Evolutionary conservation across 92 coral and sea anemone species (phyloP).

Genomic region (Palythoa grandis): DNA sequence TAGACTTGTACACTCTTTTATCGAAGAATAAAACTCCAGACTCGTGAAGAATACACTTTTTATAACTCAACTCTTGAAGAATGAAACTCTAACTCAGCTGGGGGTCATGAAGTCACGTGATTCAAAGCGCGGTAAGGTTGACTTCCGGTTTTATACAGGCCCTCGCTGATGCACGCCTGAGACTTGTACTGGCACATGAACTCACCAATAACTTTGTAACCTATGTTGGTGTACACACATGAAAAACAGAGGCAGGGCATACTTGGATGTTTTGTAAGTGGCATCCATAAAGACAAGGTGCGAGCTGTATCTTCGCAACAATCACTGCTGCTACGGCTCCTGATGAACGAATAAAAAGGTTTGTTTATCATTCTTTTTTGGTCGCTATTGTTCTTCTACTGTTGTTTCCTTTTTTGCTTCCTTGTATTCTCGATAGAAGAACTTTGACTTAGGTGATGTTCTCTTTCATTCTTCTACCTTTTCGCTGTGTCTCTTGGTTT

Average conservation of each 20-base stretch:
- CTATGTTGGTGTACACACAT: conserved; percentile 51
- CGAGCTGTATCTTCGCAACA: conserved; percentile 58
- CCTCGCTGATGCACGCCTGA: conserved; percentile 44
- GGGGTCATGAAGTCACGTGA: too few relatives aligned
- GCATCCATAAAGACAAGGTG: conserved; percentile 66
- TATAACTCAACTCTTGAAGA: too few relatives aligned
- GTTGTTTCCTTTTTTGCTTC: background rate
- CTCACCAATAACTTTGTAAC: conserved; percentile 52
- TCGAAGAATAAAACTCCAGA: too few relatives aligned
- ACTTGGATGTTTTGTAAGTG: conserved; percentile 66
- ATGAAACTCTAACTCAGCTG: too few relatives aligned
- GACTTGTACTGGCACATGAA: conserved; percentile 48
- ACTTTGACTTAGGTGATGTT: conserved; percentile 10
- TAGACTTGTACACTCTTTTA: too few relatives aligned
- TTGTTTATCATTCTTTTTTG: background rate
- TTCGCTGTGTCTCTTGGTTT: conserved; percentile 52
- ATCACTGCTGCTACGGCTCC: conserved; percentile 35
- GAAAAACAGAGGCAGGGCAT: conserved; percentile 55
- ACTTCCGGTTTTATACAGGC: too few relatives aligned
- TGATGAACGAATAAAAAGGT: conserved; percentile 66
- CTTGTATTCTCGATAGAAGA: background rate
- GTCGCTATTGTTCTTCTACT: background rate
- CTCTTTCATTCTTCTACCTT: conserved; percentile 49
- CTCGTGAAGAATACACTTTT: too few relatives aligned
- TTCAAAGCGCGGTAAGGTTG: too few relatives aligned